Evolutionary conservation across 2,888 invertebrate genomes (phyloP).

Genomic region (Harpagoxenus sublaevis): DNA sequence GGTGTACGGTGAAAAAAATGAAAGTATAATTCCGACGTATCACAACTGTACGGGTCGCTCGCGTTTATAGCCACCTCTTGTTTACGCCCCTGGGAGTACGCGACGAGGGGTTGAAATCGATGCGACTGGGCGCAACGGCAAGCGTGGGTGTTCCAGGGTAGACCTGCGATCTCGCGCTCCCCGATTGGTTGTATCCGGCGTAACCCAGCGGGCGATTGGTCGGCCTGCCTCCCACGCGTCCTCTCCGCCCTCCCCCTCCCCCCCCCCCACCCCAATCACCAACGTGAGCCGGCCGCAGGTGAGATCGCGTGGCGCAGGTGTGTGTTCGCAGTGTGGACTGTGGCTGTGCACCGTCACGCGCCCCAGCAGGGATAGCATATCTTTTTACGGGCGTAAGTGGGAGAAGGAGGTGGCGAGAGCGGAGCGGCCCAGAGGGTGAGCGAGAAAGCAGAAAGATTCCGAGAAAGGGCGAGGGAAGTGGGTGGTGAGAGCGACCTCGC

Average conservation of each 20-base stretch:
- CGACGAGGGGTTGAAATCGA: conserved; percentile 71
- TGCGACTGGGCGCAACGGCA: conserved; percentile 65
- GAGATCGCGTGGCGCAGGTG: conserved; percentile 64
- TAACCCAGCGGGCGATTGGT: conserved; percentile 64
- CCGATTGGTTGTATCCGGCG: conserved; percentile 60
- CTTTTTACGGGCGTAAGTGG: conserved; percentile 10
- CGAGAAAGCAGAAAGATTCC: conserved; percentile 17
- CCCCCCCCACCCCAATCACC: background rate
- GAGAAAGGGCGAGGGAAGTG: conserved; percentile 4
- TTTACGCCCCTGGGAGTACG: conserved; percentile 16
- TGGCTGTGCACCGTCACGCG: conserved; percentile 65
- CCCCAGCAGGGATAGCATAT: conserved; percentile 45
- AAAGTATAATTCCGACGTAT: background rate
- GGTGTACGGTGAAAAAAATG: background rate
- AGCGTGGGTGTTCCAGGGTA: conserved; percentile 76
- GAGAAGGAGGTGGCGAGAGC: conserved; percentile 52
- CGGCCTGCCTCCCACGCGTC: conserved; percentile 13
- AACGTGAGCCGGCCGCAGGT: conserved; percentile 34
- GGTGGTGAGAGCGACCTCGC: conserved; percentile 29
- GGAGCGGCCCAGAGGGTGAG: conserved; percentile 24
- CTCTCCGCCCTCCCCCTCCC: conserved; percentile 11
- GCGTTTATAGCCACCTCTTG: background rate
- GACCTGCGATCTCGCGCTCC: conserved; percentile 54
- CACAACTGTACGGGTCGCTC: background rate
- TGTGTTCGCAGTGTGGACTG: conserved; percentile 59